Conservation (phyloP, 1,140 invertebrate genomes). For the Drosophila erecta region DNA sequence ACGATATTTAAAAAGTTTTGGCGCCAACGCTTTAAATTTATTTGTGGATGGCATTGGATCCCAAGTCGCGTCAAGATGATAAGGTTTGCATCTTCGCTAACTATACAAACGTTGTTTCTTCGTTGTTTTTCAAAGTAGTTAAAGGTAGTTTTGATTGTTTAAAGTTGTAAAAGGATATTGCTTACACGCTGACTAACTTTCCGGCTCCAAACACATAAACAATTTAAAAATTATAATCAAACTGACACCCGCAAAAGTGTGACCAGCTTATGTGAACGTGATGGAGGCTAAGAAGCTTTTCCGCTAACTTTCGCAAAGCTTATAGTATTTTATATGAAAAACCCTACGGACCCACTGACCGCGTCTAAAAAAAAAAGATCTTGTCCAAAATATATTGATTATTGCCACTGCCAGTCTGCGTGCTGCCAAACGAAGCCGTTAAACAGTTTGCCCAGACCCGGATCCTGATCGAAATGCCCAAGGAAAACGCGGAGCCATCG, state of each 20-base stretch:
- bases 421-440: not conserved
- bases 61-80: not conserved
- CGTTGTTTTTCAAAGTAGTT: no score
- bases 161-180: no score
- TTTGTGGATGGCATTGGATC: not conserved
- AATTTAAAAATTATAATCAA: not conserved
- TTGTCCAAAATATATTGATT: constrained; percentile 10
- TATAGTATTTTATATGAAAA: not conserved
- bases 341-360: not conserved
- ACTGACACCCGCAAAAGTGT: not conserved
- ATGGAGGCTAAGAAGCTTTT: not conserved
- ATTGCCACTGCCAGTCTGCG: not conserved
- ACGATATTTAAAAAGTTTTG: not conserved
- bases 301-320: not conserved
- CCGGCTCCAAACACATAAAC: accelerated
- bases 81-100: no score
- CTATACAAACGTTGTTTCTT: no score
- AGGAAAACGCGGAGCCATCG: constrained; percentile 31
- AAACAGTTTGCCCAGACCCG: not conserved
- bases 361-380: constrained; percentile 5
- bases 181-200: no score
- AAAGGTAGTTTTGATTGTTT: no score
- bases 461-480: constrained; percentile 25
- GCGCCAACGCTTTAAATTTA: not conserved
- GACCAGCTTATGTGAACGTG: not conserved